These are phyloP conservation scores for Beroe forskalii DNA, from an alignment of 37 sponge, comb jelly and placozoan species.

Conservation along the genomic window DNA sequence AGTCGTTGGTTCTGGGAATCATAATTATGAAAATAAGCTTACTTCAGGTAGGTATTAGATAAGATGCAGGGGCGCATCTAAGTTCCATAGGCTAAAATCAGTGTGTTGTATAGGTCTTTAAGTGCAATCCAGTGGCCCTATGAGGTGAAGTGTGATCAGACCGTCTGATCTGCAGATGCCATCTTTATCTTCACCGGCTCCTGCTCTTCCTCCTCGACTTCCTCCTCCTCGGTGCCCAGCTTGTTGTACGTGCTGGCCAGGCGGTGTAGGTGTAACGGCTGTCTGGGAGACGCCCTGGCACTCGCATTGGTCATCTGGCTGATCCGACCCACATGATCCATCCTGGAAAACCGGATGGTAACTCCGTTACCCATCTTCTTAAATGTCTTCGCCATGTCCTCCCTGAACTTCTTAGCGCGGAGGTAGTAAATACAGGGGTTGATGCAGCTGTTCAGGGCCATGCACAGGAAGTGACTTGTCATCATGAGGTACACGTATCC, in stretches of 20 bases:
- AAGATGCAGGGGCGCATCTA: too few relatives aligned
- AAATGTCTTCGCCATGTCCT: conserved; percentile 16
- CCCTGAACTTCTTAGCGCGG: conserved; percentile 21
- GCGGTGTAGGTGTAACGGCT: not conserved
- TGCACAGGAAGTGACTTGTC: conserved; percentile 1
- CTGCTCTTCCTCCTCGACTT: too few relatives aligned
- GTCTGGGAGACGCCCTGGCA: not conserved
- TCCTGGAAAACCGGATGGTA: not conserved
- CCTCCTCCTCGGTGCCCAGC: not conserved
- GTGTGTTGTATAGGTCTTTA: too few relatives aligned
- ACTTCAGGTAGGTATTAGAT: too few relatives aligned
- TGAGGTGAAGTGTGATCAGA: too few relatives aligned
- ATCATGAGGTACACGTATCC: not conserved
- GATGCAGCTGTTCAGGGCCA: conserved; percentile 63
- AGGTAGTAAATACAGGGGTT: conserved; percentile 66
- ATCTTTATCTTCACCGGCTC: too few relatives aligned
- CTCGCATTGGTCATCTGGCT: not conserved
- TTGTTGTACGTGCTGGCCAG: not conserved
- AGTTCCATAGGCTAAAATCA: too few relatives aligned
- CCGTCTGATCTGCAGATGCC: too few relatives aligned
- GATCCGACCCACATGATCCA: not conserved
- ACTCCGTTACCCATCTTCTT: not conserved
- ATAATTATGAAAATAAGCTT: too few relatives aligned
- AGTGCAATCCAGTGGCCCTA: too few relatives aligned
- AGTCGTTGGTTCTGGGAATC: too few relatives aligned